Evolutionary conservation across 2,113 vertebrate genomes (phyloP), one percentile per base, ranked within the genome.

Genomic region (Montifringilla adamsi): DNA sequence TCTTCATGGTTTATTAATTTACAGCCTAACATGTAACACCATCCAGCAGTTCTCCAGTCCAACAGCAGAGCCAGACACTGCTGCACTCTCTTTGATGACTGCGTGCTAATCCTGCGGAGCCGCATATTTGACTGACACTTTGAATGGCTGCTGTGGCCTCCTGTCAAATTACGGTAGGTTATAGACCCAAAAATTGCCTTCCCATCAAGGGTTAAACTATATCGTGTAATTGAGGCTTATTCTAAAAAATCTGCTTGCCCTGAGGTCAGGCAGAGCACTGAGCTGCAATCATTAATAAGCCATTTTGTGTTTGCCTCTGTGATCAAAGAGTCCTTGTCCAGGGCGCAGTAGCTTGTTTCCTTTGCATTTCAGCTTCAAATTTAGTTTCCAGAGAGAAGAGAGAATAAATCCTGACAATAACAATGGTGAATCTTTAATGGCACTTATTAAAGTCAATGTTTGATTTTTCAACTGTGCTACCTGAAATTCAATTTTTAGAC

Each of bases 361-460:
- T 95, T 96, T 89, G 41, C 56, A 67, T 77, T 92, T 93, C 55
- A 84, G 70, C 77, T 97, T 96, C 86, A 91, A 91, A 92, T 88
- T 91, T 93, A 67, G 68, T 94, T 83, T 97, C 92, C 86, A 93
- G 79, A 94, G 97, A 94, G 49, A 92, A 68, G 49, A 76, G 93
- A 94, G 91, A 96, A 96, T 96, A 94, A 97, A 94, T 96, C 74
- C 74, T 96, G 44, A 82, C 90, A 96, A 94, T 96, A 95, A 97
- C 89, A 97, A 94, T 97, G 92, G 93, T 82, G 95, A 97, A 96
- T 96, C 95, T 96, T 95, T 97, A 97, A 97, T 96, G 76, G 93
- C 64, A 92, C 89, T 97, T 94, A 96, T 97, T 97, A 97, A 97
- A 97, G 95, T 80, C 91, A 86, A 87, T 94, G 93, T 96, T 96